Evolutionary conservation across 53 echinoderm and acorn worm species (phyloP), one percentile per base, ranked within the genome.

Genomic region (Mesocentrotus franciscanus): DNA sequence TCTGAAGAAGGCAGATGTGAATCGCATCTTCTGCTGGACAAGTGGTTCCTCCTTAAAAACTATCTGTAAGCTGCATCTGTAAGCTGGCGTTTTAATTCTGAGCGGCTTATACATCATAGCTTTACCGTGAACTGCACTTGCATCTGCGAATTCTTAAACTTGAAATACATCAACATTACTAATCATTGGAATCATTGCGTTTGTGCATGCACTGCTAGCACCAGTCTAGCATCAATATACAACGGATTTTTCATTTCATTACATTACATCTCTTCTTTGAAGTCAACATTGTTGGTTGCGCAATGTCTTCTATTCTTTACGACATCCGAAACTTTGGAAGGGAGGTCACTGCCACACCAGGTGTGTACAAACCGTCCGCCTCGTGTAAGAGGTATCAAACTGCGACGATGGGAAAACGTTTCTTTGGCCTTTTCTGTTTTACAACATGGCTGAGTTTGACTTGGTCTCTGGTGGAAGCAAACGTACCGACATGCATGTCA

Each of bases 401-500:
- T 42, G 7, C 81, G 1, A 20, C 20, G 20, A 81, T 81, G 81
- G 81, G 81, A 42, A 39, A 8, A 42, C 42, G 22, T 42, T 42
- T 17, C 18, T 39, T 81, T 39, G 42, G 36, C 22, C 36, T 81
- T 36, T 81, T 81, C 42, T 17, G 17, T 22, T 36, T 81, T 18
- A 81, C 81, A 42, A 42, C 39, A 36, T 68, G 66, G 68, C 33
- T 92, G 39, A 92, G 62, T 66, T 36, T 92, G 62, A 92, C 36
- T 66, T 66, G 62, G 92, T 62, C 92, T 33, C 12, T 17, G 2
- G 62, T 34, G 34, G 66, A 66, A 26, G 92, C 68, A 33, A 66
- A 24, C 34, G 70, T 26, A 24, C 36, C 62, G 62, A 36, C 66
- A 66, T 92, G 92, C 35, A 26, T 33, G 22, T 39, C 60, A 22